Evolutionary conservation across 2,113 vertebrate genomes (phyloP).

Genomic region (Gymnogyps californianus): DNA sequence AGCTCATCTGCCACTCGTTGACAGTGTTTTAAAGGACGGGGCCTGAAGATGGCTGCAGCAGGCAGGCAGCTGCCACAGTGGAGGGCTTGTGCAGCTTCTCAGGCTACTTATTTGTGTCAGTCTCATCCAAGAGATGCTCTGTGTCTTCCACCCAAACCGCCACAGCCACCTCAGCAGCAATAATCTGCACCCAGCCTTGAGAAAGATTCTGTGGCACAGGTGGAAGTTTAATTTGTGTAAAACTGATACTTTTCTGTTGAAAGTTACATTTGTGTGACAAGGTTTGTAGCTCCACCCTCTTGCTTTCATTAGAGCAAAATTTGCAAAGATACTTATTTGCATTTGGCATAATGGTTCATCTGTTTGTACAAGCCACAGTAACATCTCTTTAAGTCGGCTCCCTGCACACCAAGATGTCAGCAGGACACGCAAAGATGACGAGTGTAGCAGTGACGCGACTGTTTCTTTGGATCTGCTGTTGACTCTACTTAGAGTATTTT

Average conservation of each 20-base stretch:
- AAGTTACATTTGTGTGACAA: neutral
- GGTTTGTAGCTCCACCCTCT: neutral
- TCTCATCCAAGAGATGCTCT: neutral
- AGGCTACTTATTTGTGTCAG: neutral
- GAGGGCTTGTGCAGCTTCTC: neutral
- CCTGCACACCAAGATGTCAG: neutral
- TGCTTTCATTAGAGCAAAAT: neutral
- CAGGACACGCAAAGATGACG: neutral
- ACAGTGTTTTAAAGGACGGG: neutral
- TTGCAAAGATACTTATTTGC: neutral
- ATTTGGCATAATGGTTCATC: neutral
- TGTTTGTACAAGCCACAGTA: neutral
- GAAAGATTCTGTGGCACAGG: neutral
- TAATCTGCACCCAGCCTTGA: neutral
- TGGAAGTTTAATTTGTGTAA: neutral
- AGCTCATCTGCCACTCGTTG: accelerated
- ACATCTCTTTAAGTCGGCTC: neutral
- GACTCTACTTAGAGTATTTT: neutral
- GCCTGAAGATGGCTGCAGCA: neutral
- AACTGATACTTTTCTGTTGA: neutral
- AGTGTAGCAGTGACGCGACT: neutral
- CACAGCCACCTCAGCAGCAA: neutral
- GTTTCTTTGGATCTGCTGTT: neutral
- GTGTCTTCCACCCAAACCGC: neutral
- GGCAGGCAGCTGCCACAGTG: neutral